Conservation (phyloP, 2,888 invertebrate species). For the Oxycera nigricornis region DNA sequence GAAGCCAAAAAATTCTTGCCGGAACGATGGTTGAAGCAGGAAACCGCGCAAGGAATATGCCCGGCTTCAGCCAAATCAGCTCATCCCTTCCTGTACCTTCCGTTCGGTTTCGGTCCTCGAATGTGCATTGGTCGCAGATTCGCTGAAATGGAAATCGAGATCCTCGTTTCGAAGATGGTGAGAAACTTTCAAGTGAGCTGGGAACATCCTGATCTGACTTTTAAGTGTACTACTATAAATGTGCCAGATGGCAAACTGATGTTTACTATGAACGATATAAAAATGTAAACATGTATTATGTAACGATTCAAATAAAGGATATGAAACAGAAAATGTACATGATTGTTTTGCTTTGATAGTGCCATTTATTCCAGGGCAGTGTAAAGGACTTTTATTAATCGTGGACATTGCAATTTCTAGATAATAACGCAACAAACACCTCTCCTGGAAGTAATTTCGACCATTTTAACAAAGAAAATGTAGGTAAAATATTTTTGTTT, state of each 20-base stretch:
- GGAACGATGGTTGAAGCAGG: conserved; percentile 72
- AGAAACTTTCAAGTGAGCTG: conserved; percentile 55
- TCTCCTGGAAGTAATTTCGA: too few relatives aligned
- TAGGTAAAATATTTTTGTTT: too few relatives aligned
- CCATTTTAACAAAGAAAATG: too few relatives aligned
- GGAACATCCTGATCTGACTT: conserved; percentile 52
- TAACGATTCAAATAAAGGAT: background rate
- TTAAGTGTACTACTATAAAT: conserved; percentile 53
- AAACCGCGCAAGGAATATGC: conserved; percentile 70
- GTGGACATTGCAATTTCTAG: too few relatives aligned
- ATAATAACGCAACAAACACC: too few relatives aligned
- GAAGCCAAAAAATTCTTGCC: conserved; percentile 71
- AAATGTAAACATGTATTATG: background rate
- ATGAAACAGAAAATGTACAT: too few relatives aligned
- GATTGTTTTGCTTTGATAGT: too few relatives aligned
- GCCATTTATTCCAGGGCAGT: too few relatives aligned
- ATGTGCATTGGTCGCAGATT: conserved; percentile 74
- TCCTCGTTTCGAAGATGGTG: conserved; percentile 61
- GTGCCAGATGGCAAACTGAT: conserved; percentile 56
- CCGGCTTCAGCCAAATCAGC: conserved; percentile 42
- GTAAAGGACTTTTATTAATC: too few relatives aligned
- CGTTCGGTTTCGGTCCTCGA: conserved; percentile 75
- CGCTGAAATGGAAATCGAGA: conserved; percentile 72
- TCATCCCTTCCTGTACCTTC: conserved; percentile 61
- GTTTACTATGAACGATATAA: conserved; percentile 52